phyloP scores from a whole-genome alignment of 2,888 invertebrate species.

The Ormyrus nitidulus region DNA sequence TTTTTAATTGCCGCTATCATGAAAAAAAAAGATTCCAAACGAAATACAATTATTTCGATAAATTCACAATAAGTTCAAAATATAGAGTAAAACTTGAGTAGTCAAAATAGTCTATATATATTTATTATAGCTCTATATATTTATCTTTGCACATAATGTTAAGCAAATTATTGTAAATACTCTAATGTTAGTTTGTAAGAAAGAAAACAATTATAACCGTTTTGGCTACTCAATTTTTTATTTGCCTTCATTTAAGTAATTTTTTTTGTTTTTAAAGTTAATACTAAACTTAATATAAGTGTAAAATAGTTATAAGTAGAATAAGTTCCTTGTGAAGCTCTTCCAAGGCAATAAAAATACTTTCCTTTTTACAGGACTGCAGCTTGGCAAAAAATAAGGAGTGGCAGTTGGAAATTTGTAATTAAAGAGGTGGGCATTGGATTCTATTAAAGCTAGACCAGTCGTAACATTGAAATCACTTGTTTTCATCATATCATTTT shows the following conservation, averaged over 20 bases:
- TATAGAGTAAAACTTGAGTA: not conserved
- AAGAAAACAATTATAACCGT: not conserved
- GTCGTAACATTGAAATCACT: constrained; percentile 23
- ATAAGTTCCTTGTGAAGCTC: constrained; percentile 59
- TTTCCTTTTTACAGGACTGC: constrained; percentile 70
- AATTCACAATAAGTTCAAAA: too few relatives aligned
- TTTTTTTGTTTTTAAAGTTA: constrained; percentile 39
- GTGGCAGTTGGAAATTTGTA: constrained; percentile 61
- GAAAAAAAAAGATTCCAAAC: constrained; percentile 9
- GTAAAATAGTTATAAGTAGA: constrained; percentile 27
- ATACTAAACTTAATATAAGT: constrained; percentile 23
- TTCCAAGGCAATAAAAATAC: constrained; percentile 67
- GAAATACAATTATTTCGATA: not conserved
- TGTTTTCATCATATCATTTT: not conserved
- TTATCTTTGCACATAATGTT: not conserved
- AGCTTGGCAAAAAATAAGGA: constrained; percentile 61
- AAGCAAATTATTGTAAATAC: constrained; percentile 17
- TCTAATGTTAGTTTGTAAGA: not conserved
- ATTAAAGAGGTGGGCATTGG: constrained; percentile 67
- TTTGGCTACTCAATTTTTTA: constrained; percentile 33
- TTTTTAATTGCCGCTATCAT: constrained; percentile 22
- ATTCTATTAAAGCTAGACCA: constrained; percentile 43
- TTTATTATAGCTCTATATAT: not conserved
- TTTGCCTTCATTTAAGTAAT: constrained; percentile 28
- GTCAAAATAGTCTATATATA: constrained; percentile 19